Percentiles rank a stretch among this genome's conserved stretches.
These are phyloP conservation scores for Zoanthus sansibaricus DNA, from an alignment of 92 coral and sea anemone genomes.

Conservation along the genomic window DNA sequence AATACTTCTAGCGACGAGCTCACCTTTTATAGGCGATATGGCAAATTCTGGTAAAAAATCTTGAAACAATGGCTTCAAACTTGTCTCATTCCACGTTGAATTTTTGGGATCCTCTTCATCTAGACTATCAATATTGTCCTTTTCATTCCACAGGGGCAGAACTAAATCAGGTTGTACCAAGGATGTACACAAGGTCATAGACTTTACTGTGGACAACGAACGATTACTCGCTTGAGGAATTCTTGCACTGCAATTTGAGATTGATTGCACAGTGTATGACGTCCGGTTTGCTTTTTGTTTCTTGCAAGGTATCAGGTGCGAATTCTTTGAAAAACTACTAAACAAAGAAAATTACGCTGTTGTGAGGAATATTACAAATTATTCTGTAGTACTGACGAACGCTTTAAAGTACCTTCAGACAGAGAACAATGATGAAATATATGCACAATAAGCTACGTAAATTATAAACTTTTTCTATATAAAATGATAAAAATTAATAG, in stretches of 20 bases:
- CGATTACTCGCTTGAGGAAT: neutral
- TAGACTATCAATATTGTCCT: neutral
- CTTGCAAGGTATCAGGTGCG: neutral
- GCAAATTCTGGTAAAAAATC: neutral
- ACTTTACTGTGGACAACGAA: slow-evolving; percentile 22
- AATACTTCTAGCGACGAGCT: too few relatives aligned
- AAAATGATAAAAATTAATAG: too few relatives aligned
- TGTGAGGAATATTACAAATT: too few relatives aligned
- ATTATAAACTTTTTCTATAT: too few relatives aligned
- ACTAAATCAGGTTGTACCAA: neutral
- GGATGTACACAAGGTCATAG: slow-evolving; percentile 26
- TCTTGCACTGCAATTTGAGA: slow-evolving; percentile 19
- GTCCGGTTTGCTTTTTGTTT: slow-evolving; percentile 28
- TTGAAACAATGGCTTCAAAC: slow-evolving; percentile 10
- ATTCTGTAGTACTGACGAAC: too few relatives aligned
- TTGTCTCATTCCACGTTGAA: slow-evolving; percentile 31
- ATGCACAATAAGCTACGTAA: too few relatives aligned
- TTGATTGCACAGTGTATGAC: slow-evolving; percentile 17
- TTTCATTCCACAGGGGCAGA: neutral
- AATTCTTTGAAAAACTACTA: neutral
- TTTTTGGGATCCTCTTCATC: slow-evolving; percentile 22
- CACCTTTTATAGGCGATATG: too few relatives aligned
- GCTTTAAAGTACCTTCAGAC: too few relatives aligned
- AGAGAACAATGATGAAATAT: too few relatives aligned
- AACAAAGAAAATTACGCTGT: too few relatives aligned